These are phyloP conservation scores for Elachura formosa DNA, from an alignment of 2,113 vertebrate species.

Conservation along the genomic window DNA sequence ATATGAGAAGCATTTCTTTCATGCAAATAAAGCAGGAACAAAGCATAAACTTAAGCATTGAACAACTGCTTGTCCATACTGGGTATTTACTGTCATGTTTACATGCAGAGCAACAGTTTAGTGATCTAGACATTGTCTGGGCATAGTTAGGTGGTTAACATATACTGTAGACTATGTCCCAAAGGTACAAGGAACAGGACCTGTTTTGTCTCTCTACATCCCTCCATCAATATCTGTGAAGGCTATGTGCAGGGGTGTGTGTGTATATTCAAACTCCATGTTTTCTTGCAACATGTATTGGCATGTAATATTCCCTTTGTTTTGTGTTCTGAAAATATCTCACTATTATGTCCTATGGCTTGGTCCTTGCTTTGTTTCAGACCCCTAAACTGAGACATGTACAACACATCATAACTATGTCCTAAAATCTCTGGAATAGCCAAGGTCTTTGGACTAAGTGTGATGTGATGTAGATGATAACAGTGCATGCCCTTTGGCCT, in stretches of 20 bases:
- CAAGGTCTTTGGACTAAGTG: background rate
- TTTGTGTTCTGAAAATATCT: background rate
- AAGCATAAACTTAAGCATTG: background rate
- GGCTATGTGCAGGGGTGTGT: background rate
- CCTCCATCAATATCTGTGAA: background rate
- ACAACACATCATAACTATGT: background rate
- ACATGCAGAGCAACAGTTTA: background rate
- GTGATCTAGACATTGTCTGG: background rate
- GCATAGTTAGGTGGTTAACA: background rate
- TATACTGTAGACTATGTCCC: background rate
- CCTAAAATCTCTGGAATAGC: background rate
- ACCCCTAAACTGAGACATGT: background rate
- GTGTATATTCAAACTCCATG: background rate
- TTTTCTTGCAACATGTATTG: background rate
- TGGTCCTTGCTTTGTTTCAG: background rate
- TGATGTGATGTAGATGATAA: rapidly evolving
- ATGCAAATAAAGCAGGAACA: background rate
- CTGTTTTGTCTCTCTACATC: background rate
- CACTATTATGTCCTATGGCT: background rate
- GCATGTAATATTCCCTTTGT: background rate
- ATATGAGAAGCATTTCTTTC: background rate
- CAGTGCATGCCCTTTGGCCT: background rate
- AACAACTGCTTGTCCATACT: background rate
- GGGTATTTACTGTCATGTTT: background rate
- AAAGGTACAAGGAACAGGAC: background rate